phyloP scores from a whole-genome alignment of 2,797 vertebrate genomes.

The Microhierax caerulescens region DNA sequence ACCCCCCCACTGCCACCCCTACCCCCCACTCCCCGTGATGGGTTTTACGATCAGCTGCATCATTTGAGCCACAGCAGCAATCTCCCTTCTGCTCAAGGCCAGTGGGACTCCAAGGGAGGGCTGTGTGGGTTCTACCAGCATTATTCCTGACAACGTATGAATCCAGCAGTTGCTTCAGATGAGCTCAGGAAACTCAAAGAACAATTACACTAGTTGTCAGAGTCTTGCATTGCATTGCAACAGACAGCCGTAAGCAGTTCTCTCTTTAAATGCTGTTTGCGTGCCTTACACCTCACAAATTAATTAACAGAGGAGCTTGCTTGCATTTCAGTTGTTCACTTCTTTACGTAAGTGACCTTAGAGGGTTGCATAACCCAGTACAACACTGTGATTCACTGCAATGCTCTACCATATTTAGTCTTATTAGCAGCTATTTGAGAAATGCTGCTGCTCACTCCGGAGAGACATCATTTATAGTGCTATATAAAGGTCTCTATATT shows the following conservation, averaged over 20 bases:
- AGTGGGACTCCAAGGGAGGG: not conserved
- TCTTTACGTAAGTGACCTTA: slow-evolving; percentile 70
- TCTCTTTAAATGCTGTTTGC: not conserved
- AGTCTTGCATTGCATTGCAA: not conserved
- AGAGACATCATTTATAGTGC: slow-evolving; percentile 65
- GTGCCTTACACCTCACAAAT: not conserved
- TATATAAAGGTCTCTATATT: slow-evolving; percentile 65
- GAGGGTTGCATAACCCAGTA: slow-evolving; percentile 39
- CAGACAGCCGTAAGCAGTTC: not conserved
- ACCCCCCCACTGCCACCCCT: too few relatives aligned
- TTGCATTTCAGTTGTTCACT: slow-evolving; percentile 28
- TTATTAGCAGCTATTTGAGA: slow-evolving; percentile 70
- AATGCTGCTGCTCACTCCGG: slow-evolving; percentile 3
- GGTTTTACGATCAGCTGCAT: not conserved
- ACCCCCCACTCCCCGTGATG: too few relatives aligned
- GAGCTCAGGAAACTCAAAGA: not conserved
- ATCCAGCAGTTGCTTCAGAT: not conserved
- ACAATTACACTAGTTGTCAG: not conserved
- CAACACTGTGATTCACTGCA: slow-evolving; percentile 57
- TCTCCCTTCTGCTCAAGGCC: not conserved
- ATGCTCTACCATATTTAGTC: slow-evolving; percentile 55
- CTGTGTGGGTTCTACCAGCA: not conserved
- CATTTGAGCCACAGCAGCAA: not conserved
- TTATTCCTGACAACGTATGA: not conserved
- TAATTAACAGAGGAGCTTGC: slow-evolving; percentile 14